A percentile compares a stretch with the other conserved stretches of the same genome.
These are phyloP conservation scores for Ochropacha duplaris DNA, from an alignment of 2,888 invertebrate genomes.

Conservation along the genomic window DNA sequence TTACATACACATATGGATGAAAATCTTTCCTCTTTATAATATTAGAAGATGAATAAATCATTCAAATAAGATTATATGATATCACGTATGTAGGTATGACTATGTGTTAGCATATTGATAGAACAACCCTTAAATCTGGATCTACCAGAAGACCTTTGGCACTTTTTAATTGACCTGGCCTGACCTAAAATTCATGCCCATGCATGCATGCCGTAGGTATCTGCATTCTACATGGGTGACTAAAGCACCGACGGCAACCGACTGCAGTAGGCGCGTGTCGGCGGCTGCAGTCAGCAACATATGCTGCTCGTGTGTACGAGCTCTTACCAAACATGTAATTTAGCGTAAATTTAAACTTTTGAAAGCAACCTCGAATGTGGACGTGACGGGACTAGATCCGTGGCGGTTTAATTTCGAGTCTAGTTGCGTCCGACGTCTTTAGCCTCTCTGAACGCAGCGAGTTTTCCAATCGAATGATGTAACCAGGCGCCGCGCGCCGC, in stretches of 20 bases:
- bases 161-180: conserved; percentile 62
- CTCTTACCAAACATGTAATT: conserved; percentile 69
- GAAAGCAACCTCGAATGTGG: conserved; percentile 60
- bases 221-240: too few relatives aligned
- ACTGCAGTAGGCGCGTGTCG: too few relatives aligned
- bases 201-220: conserved; percentile 48
- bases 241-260: conserved; percentile 39
- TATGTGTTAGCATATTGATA: background rate
- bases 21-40: too few relatives aligned
- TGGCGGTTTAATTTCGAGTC: conserved; percentile 56
- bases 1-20: too few relatives aligned
- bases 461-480: conserved; percentile 76
- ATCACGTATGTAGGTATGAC: background rate
- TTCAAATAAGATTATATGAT: too few relatives aligned
- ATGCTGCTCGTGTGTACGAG: conserved; percentile 46
- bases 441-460: conserved; percentile 56
- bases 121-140: conserved; percentile 41
- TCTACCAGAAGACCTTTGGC: conserved; percentile 49
- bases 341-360: conserved; percentile 72
- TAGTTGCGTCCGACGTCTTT: conserved; percentile 56
- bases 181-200: conserved; percentile 51
- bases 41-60: too few relatives aligned
- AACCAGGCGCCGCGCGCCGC: conserved; percentile 74
- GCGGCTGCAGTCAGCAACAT: too few relatives aligned
- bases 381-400: conserved; percentile 63